These are phyloP conservation scores for Paratrypauchen microcephalus DNA, from an alignment of 2,797 vertebrate genomes.

Conservation along the genomic window DNA sequence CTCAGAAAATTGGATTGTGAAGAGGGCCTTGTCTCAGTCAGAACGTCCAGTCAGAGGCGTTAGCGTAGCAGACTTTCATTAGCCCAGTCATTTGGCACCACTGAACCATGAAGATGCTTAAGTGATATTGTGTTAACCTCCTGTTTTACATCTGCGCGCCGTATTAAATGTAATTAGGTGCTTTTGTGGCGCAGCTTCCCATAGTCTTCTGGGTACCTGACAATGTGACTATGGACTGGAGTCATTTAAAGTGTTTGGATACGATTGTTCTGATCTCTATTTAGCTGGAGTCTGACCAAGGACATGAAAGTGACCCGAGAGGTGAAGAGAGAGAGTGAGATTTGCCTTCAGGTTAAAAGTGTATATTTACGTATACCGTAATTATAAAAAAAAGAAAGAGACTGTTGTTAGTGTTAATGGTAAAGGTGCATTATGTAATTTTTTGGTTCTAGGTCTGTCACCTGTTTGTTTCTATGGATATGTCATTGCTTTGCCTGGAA, in stretches of 20 bases:
- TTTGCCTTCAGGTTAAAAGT: background rate
- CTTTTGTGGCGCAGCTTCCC: constrained; percentile 69
- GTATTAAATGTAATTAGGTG: constrained; percentile 81
- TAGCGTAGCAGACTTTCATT: constrained; percentile 80
- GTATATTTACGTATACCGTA: background rate
- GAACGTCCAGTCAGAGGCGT: constrained; percentile 77
- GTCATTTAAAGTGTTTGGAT: constrained; percentile 59
- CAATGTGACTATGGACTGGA: constrained; percentile 73
- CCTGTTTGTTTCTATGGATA: too few relatives aligned
- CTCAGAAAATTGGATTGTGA: constrained; percentile 82
- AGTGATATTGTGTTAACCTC: constrained; percentile 84
- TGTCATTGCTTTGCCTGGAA: too few relatives aligned
- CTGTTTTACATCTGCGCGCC: constrained; percentile 78
- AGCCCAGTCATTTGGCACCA: constrained; percentile 76
- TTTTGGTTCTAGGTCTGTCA: too few relatives aligned
- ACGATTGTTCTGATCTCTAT: constrained; percentile 59
- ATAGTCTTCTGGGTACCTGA: constrained; percentile 68
- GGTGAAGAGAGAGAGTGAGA: constrained; percentile 12
- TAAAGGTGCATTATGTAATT: too few relatives aligned
- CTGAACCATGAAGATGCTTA: constrained; percentile 82
- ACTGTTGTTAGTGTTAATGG: too few relatives aligned
- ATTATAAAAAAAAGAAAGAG: too few relatives aligned
- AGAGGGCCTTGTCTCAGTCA: constrained; percentile 75
- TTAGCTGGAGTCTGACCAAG: constrained; percentile 44
- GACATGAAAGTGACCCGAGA: constrained; percentile 33